Conservation (phyloP, 2,113 vertebrate species). For the Psophia crepitans region DNA sequence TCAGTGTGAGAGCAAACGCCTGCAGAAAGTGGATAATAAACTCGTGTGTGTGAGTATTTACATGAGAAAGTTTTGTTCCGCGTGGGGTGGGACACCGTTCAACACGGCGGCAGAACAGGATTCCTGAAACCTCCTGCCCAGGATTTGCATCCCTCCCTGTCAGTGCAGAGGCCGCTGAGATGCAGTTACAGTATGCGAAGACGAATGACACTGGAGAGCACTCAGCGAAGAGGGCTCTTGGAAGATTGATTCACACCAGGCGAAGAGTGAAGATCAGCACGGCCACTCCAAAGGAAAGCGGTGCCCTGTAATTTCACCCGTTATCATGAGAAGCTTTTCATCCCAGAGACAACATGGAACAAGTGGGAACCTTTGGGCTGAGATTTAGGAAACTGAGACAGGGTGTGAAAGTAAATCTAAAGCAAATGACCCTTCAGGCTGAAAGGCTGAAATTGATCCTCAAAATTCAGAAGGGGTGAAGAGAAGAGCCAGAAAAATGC, state of each 20-base stretch:
- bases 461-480: neutral
- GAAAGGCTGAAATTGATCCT: neutral
- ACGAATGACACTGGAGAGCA: neutral
- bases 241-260: neutral
- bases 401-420: neutral
- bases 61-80: neutral
- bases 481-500: neutral
- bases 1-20: neutral
- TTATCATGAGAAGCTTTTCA: neutral
- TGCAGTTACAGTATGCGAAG: neutral
- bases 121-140: neutral
- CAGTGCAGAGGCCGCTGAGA: neutral
- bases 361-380: neutral
- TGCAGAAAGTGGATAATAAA: neutral
- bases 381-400: neutral
- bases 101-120: neutral
- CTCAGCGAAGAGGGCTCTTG: neutral
- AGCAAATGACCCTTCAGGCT: neutral
- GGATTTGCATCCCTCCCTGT: neutral
- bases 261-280: neutral
- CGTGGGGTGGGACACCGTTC: neutral
- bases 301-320: neutral
- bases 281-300: neutral
- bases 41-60: neutral
- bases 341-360: neutral